phyloP scores from a whole-genome alignment of 2,888 invertebrate genomes.

The Diabrotica balteata region DNA sequence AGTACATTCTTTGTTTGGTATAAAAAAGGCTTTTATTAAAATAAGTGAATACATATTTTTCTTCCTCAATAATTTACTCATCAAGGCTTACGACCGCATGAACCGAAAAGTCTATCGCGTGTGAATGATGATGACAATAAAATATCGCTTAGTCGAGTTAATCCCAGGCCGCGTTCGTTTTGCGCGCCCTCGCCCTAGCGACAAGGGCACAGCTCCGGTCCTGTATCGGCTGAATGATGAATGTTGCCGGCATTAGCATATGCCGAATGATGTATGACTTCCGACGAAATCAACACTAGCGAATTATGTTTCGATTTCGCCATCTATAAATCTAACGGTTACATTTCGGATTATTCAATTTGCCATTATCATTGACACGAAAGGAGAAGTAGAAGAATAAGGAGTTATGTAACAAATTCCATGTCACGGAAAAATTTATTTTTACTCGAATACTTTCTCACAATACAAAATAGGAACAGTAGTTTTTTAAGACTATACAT shows the following conservation, averaged over 20 bases:
- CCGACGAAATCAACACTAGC: slow-evolving; percentile 58
- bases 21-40: background rate
- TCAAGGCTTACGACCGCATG: slow-evolving; percentile 39
- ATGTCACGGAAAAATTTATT: too few species aligned
- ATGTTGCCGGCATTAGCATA: slow-evolving; percentile 59
- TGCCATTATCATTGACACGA: slow-evolving; percentile 48
- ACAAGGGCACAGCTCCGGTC: slow-evolving; percentile 37
- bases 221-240: slow-evolving; percentile 54
- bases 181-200: slow-evolving; percentile 24
- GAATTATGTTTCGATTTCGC: slow-evolving; percentile 53
- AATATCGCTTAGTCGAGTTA: slow-evolving; percentile 52
- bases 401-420: too few species aligned
- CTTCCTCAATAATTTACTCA: slow-evolving; percentile 40
- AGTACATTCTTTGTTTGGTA: too few species aligned
- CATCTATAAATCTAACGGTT: slow-evolving; percentile 48
- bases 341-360: slow-evolving; percentile 51
- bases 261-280: slow-evolving; percentile 60
- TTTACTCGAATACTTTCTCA: too few species aligned
- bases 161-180: slow-evolving; percentile 33
- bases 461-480: too few species aligned
- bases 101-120: slow-evolving; percentile 49
- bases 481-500: too few species aligned
- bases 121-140: slow-evolving; percentile 55
- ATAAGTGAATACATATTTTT: background rate
- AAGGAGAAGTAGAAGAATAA: slow-evolving; percentile 12